Base-by-base conservation (phyloP, 2,113 vertebrate species). In the Onychorhynchus coronatus region DNA sequence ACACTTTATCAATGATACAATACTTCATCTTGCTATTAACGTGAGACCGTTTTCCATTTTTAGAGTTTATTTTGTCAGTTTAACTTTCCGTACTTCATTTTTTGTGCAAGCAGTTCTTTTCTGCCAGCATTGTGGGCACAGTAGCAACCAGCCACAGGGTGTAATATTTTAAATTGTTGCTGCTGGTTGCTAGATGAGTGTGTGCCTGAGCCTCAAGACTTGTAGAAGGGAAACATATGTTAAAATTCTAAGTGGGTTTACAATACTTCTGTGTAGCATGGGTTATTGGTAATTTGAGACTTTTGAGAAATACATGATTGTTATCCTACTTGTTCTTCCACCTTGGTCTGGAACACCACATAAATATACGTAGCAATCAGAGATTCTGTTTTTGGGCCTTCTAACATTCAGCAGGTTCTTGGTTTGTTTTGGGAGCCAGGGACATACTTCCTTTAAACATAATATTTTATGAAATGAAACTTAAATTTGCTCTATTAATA, bases 401-500 rank as follows among this genome's bases (percentile, higher is more conserved):
- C 59, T 71, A 71, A 61, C 13, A 74, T 88, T 31, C 28, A 61
- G 28, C n/a, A 35, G 15, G 9, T 7, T 47, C 72, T 71, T 27
- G 65, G 13, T 92, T 92, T 92, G 83, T 80, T 92, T 95, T 52
- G 81, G 37, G 77, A 90, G 81, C 80, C 91, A 86, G 82, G 49
- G 50, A 27, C 19, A 17, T 50, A 44, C 9, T 71, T 71, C 35
- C n/a, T 58, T 71, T 65, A 52, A 74, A 59, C 23, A 49, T 8
- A 80, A 3, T 30, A 39, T 85, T 89, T 72, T 87, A 81, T 63
- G 47, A 71, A 62, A 84, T 53, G 9, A 52, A 58, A 47, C 23
- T 70, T 70, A 62, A 73, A 87, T 46, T 46, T 37, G n/a, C n/a
- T n/a, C n/a, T n/a, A n/a, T n/a, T 5, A 12, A 0, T 77, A 37